phyloP scores from a whole-genome alignment of 2,888 invertebrate species.

The Maniola hyperantus region DNA sequence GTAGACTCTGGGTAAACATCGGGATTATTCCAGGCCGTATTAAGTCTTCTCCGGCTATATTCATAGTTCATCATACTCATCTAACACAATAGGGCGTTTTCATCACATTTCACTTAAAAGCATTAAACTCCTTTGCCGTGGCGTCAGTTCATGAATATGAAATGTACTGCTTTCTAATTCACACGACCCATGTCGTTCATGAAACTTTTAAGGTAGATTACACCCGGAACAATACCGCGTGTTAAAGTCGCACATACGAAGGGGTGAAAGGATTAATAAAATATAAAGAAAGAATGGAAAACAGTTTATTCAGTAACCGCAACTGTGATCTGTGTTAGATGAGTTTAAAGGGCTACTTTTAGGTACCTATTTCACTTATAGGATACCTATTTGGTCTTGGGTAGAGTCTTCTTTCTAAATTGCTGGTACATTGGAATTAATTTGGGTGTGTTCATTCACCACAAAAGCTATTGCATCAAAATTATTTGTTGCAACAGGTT shows the following conservation, averaged over 20 bases:
- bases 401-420: too few species aligned
- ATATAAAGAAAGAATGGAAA: background rate
- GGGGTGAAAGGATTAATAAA: background rate
- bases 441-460: too few species aligned
- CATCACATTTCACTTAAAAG: slow-evolving; percentile 49
- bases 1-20: background rate
- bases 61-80: slow-evolving; percentile 25
- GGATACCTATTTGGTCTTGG: too few species aligned
- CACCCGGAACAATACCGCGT: slow-evolving; percentile 29
- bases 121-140: slow-evolving; percentile 46
- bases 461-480: too few species aligned
- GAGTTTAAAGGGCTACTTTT: background rate
- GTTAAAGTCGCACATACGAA: background rate
- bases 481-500: too few species aligned
- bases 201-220: slow-evolving; percentile 33
- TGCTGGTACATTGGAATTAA: too few species aligned
- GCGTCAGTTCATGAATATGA: slow-evolving; percentile 49
- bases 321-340: background rate
- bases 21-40: background rate
- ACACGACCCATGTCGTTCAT: slow-evolving; percentile 51
- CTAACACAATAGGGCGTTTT: slow-evolving; percentile 35
- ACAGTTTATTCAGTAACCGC: slow-evolving; percentile 2
- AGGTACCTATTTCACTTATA: too few species aligned
- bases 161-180: slow-evolving; percentile 48
- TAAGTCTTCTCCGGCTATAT: background rate